Evolutionary conservation across 2,797 vertebrate species (phyloP), one percentile per base, ranked within the genome.

Genomic region (Enteromius radiatus): DNA sequence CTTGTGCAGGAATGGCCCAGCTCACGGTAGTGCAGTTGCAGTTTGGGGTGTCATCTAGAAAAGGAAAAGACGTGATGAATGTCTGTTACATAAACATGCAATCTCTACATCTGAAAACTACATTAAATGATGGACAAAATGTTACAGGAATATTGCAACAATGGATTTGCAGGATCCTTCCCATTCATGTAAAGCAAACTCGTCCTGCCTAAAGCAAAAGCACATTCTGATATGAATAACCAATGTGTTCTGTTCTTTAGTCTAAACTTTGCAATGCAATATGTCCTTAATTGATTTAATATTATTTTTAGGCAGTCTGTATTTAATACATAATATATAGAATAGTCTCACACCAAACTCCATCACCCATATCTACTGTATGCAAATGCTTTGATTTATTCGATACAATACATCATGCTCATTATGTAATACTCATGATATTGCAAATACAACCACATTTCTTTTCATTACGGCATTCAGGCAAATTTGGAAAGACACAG

Each of bases 41-140:
- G 91, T 91, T 87, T 89, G 91, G 88, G 90, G 92, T 92, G 91
- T 96, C 94, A 95, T 96, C 95, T 96, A 86, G 90, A 88, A 90
- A 94, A 92, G 31, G 68, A 70, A 85, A 75, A 80, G 59, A 84
- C 28, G 78, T 56, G 69, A 82, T 83, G 68, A 88, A 70, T 81
- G 69, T 61, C 80, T 81, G 59, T 77, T 67, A 79, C 38, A 70
- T 49, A 26, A 45, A 83, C 49, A 76, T 70, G 15, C 59, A 21
- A 75, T 49, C 15, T 33, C 28, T 17, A 61, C 43, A 73, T 73
- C 28, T 80, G 38, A 56, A 73, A 71, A 49, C 7, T 26, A 38
- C 10, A 81, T 38, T 47, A 70, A 28, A 54, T 10, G 6, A n/a
- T 11, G 33, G 26, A 23, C 12, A 45, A 49, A 43, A 65, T 47